Evolutionary conservation across 1,140 invertebrate genomes (phyloP).

Genomic region (Amyelois transitella): DNA sequence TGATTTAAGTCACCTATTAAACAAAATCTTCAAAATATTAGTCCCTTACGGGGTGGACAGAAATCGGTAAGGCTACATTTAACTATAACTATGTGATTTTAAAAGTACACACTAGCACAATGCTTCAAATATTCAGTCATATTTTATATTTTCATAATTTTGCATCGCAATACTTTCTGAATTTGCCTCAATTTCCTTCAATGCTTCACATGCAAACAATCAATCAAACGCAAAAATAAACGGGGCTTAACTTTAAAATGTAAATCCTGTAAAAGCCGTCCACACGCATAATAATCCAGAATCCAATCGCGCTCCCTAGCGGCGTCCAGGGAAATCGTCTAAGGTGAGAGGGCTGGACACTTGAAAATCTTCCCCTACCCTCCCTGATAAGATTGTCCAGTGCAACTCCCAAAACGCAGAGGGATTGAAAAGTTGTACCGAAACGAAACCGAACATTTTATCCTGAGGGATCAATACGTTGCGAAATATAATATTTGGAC

Average conservation of each 20-base stretch:
- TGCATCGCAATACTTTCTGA: too few relatives aligned
- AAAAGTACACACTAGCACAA: too few relatives aligned
- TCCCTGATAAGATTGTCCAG: constrained; percentile 68
- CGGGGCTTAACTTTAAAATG: constrained; percentile 15
- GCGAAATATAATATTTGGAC: constrained; percentile 64
- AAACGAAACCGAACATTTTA: constrained; percentile 64
- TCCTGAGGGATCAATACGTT: constrained; percentile 68
- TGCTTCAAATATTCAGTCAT: too few relatives aligned
- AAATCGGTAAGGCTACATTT: too few relatives aligned
- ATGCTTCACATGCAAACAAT: too few relatives aligned
- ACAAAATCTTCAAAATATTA: too few relatives aligned
- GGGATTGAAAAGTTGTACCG: constrained; percentile 68
- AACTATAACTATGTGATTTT: too few relatives aligned
- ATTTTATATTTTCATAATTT: too few relatives aligned
- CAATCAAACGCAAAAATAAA: background rate
- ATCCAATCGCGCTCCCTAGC: constrained; percentile 48
- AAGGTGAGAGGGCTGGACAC: constrained; percentile 64
- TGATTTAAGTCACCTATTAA: too few relatives aligned
- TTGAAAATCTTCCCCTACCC: constrained; percentile 53
- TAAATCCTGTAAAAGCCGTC: constrained; percentile 29
- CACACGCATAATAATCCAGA: constrained; percentile 61
- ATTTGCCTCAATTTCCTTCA: too few relatives aligned
- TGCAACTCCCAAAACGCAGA: constrained; percentile 68
- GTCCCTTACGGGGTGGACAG: too few relatives aligned
- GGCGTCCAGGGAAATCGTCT: constrained; percentile 57